These are phyloP conservation scores for Pachypanchax playfairii DNA, from an alignment of 2,113 vertebrate genomes.

Conservation along the genomic window DNA sequence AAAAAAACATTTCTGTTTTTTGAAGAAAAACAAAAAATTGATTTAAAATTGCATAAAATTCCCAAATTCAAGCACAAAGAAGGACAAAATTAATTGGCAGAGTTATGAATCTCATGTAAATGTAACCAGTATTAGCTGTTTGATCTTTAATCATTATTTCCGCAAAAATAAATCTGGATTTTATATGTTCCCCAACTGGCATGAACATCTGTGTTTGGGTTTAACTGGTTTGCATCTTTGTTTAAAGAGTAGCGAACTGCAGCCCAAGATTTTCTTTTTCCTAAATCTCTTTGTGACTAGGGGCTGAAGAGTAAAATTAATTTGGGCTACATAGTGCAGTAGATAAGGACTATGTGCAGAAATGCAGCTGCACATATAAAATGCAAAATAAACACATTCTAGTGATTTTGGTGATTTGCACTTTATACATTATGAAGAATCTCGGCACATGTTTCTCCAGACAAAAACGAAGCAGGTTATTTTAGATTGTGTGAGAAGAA, in stretches of 20 bases:
- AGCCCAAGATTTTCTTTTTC: not conserved
- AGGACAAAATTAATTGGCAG: not conserved
- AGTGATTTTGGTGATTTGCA: slow-evolving; percentile 7
- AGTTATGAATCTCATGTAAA: slow-evolving; percentile 7
- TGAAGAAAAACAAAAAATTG: not conserved
- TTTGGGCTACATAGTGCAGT: slow-evolving; percentile 6
- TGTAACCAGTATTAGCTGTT: not conserved
- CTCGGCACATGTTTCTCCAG: not conserved
- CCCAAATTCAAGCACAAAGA: slow-evolving; percentile 22
- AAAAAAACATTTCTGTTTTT: not conserved
- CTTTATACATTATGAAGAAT: slow-evolving; percentile 1
- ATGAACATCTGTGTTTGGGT: slow-evolving; percentile 5
- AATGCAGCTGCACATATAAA: slow-evolving; percentile 16
- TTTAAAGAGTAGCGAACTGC: slow-evolving; percentile 20
- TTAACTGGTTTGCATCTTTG: slow-evolving; percentile 8
- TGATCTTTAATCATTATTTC: not conserved
- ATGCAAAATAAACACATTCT: slow-evolving; percentile 27
- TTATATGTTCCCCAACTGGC: not conserved
- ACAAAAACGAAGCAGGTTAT: not conserved
- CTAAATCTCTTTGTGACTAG: slow-evolving; percentile 3
- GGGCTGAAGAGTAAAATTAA: slow-evolving; percentile 12
- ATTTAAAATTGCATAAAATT: slow-evolving; percentile 6
- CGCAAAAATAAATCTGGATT: slow-evolving; percentile 11
- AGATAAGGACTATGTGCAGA: slow-evolving; percentile 1
- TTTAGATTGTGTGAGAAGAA: not conserved